Base-by-base conservation (phyloP, 2,113 vertebrate species). In the Ammodramus savannarum region DNA sequence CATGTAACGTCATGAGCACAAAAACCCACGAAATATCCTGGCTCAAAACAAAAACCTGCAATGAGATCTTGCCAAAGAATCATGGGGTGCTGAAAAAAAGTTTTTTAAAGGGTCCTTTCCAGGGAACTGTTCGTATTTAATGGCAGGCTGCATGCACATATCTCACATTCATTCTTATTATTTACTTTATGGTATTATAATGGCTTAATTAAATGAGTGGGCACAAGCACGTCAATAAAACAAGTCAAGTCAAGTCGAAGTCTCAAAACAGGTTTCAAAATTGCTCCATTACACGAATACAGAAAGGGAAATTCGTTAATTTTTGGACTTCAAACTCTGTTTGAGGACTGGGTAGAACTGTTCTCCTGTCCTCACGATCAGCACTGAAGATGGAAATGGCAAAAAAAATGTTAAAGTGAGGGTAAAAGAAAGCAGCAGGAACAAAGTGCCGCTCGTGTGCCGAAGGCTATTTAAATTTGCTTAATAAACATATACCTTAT, bases 401-500 rank as follows among this genome's bases (percentile, higher is more conserved):
- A 74, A 72, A 51, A 51, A 54, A 73, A 85, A 34, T 71, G 90
- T 91, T 72, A 59, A 93, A 87, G 76, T 7, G 80, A 65, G 52
- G n/a, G 61, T 34, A 84, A 94, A 96, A 95, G 81, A 87, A 92
- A 94, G 39, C 76, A 93, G 73, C 10, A 69, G 89, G 68, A 95
- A 92, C 89, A 96, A 85, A 96, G 93, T 90, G 61, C 52, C 68
- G 78, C 77, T 69, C 27, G 9, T 44, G 65, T 36, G 84, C 90
- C 77, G 48, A 75, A 55, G 83, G 97, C 84, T 94, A 87, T 92
- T 96, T 96, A 92, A 96, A 95, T 96, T 95, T 96, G 87, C 93
- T 94, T 95, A 92, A 93, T 96, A 93, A 95, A 97, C 97, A 96
- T 97, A 97, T 88, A 94, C 97, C 93, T 98, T 98, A 98, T 98